Evolutionary conservation across 2,797 vertebrate species (phyloP).

Genomic region (Leontopithecus rosalia): DNA sequence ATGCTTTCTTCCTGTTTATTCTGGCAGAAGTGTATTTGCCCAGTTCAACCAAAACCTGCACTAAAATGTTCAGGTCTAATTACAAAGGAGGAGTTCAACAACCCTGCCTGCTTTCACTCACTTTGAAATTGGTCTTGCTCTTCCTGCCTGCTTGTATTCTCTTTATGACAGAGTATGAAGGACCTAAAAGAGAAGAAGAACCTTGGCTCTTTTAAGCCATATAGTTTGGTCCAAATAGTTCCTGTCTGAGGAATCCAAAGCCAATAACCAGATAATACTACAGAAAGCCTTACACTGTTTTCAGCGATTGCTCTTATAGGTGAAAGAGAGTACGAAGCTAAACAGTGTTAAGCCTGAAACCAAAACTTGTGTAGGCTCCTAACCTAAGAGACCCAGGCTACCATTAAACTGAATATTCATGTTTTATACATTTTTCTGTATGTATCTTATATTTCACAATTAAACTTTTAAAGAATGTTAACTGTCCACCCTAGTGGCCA

Average conservation of each 20-base stretch:
- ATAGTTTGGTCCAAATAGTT: conserved; percentile 8
- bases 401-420: background rate
- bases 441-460: background rate
- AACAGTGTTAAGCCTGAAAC: background rate
- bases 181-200: background rate
- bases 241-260: conserved; percentile 3
- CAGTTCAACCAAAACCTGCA: conserved; percentile 20
- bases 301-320: background rate
- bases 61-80: background rate
- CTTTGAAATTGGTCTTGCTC: background rate
- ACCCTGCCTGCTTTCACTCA: background rate
- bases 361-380: background rate
- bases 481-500: background rate
- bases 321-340: background rate
- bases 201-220: background rate
- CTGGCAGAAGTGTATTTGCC: conserved; percentile 23
- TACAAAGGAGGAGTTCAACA: background rate
- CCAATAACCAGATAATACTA: background rate
- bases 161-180: background rate
- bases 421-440: background rate
- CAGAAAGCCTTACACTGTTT: background rate
- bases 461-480: conserved; percentile 22
- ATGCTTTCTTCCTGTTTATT: conserved; percentile 36
- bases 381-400: background rate
- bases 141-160: background rate